Conservation (phyloP, 2,797 vertebrate species). For the Phataginus tetradactyla region DNA sequence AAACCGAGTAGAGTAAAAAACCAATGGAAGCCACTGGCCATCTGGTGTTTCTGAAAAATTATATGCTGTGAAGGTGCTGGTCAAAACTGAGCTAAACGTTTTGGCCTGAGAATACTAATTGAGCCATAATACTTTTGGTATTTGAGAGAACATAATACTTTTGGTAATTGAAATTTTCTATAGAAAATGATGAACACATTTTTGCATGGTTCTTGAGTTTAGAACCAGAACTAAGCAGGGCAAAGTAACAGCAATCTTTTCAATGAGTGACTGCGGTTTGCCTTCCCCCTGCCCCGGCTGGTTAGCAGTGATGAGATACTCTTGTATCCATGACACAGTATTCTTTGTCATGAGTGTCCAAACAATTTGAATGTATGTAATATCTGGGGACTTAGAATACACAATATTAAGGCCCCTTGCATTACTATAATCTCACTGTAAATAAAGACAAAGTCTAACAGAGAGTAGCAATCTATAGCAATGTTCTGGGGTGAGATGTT, state of each 20-base stretch:
- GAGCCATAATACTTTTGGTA: background rate
- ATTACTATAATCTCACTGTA: background rate
- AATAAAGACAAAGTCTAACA: background rate
- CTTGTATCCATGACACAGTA: background rate
- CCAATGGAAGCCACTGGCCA: background rate
- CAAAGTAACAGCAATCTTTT: background rate
- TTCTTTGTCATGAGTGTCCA: background rate
- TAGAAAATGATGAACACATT: background rate
- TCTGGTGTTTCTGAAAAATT: background rate
- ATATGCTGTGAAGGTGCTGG: background rate
- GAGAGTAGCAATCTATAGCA: background rate
- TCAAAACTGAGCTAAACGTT: background rate
- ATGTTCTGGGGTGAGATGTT: background rate
- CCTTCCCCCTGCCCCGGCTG: fast-evolving
- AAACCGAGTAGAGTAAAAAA: background rate
- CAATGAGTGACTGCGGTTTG: fast-evolving
- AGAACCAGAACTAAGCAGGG: background rate
- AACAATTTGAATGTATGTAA: background rate
- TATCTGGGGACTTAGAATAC: background rate
- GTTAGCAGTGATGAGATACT: background rate
- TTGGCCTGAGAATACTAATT: background rate
- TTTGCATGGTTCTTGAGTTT: background rate
- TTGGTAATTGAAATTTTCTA: background rate
- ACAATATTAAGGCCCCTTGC: background rate
- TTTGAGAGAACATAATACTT: background rate